These are phyloP conservation scores for Rhizomys pruinosus DNA, from an alignment of 2,113 vertebrate species.

Conservation along the genomic window DNA sequence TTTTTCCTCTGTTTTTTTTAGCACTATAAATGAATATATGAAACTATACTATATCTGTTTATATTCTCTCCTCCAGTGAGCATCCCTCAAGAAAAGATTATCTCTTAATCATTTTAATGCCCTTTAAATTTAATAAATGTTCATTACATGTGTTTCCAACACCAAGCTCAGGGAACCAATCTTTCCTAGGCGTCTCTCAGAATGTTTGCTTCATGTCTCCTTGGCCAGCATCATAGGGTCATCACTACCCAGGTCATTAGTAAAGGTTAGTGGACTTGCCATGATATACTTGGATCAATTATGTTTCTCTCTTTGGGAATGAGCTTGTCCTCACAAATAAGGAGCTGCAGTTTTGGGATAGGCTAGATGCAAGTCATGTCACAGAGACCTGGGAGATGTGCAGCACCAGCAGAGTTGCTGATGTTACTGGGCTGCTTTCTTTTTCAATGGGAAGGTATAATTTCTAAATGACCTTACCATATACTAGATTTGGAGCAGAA, in stretches of 20 bases:
- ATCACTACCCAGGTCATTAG: conserved; percentile 1
- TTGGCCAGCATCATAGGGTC: neutral
- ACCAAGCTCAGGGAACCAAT: neutral
- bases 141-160: neutral
- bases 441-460: neutral
- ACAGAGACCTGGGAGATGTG: neutral
- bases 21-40: too few relatives aligned
- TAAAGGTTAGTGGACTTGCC: neutral
- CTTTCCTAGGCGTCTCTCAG: neutral
- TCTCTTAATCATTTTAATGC: conserved; percentile 36
- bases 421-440: neutral
- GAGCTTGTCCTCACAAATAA: neutral
- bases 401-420: neutral
- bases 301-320: neutral
- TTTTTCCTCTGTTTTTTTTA: neutral
- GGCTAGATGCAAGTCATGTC: neutral
- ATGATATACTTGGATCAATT: neutral
- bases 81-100: neutral
- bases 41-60: neutral
- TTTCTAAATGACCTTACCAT: neutral
- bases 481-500: conserved; percentile 3
- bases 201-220: neutral
- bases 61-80: neutral
- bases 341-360: neutral
- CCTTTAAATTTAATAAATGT: neutral